Conservation (phyloP, 1,140 invertebrate species). For the Diorhabda sublineata region DNA sequence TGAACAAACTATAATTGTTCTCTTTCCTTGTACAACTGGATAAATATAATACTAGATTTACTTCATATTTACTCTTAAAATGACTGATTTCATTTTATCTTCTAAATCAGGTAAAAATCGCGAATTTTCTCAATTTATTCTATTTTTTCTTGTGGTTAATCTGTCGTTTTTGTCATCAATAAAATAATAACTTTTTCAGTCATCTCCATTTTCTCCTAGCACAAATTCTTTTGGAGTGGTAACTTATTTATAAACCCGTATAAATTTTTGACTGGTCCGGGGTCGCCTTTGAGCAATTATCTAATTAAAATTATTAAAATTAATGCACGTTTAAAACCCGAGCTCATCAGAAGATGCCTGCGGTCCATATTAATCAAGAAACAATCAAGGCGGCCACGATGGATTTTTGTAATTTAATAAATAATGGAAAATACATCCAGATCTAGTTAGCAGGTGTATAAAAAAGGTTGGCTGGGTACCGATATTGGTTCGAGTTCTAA, state of each 20-base stretch:
- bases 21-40: too few relatives aligned
- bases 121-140: too few relatives aligned
- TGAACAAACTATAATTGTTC: too few relatives aligned
- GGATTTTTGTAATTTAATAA: constrained; percentile 49
- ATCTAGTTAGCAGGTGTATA: constrained; percentile 45
- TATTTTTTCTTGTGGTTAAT: too few relatives aligned
- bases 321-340: constrained; percentile 46
- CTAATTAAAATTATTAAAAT: constrained; percentile 44
- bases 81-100: too few relatives aligned
- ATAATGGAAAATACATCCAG: constrained; percentile 46
- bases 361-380: constrained; percentile 46
- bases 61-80: too few relatives aligned
- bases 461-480: constrained; percentile 35
- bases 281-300: constrained; percentile 44
- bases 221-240: too few relatives aligned
- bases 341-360: constrained; percentile 44
- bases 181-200: too few relatives aligned
- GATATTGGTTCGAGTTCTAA: constrained; percentile 9
- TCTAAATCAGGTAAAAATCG: too few relatives aligned
- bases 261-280: constrained; percentile 23
- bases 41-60: too few relatives aligned
- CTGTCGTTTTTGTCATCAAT: too few relatives aligned
- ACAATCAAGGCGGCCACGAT: constrained; percentile 43
- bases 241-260: neutral
- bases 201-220: too few relatives aligned